These are phyloP conservation scores for Piprites chloris DNA, from an alignment of 2,113 vertebrate genomes.

Conservation along the genomic window DNA sequence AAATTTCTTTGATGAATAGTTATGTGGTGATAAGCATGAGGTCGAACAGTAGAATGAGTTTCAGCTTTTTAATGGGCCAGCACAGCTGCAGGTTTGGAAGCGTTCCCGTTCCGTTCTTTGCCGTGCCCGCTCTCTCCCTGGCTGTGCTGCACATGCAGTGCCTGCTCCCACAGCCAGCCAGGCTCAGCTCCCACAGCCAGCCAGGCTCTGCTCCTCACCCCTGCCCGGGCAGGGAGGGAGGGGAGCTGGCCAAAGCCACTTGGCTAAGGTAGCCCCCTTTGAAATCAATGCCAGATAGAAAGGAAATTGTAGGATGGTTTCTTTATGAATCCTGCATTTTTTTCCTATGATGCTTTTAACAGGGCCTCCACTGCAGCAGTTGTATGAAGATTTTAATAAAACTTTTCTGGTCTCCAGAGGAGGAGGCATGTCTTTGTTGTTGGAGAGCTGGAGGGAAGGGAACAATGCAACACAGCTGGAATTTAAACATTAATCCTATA, in stretches of 20 bases:
- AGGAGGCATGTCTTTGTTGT: conserved; percentile 77
- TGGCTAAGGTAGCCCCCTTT: conserved; percentile 61
- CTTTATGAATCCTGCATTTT: conserved; percentile 67
- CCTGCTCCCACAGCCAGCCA: background rate
- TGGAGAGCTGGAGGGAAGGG: conserved; percentile 70
- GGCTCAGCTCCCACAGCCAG: background rate
- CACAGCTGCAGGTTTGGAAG: conserved; percentile 85
- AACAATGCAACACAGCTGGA: conserved; percentile 74
- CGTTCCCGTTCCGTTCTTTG: conserved; percentile 52
- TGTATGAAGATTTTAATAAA: conserved; percentile 79
- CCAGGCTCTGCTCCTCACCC: background rate
- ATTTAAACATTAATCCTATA: conserved; percentile 68
- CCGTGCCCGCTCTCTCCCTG: background rate
- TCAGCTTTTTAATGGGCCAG: conserved; percentile 81
- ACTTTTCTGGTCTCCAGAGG: conserved; percentile 74
- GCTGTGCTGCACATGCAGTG: background rate
- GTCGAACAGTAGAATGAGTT: conserved; percentile 81
- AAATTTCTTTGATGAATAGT: conserved; percentile 97
- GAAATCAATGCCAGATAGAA: conserved; percentile 77
- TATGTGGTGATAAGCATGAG: conserved; percentile 89
- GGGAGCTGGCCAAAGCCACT: conserved; percentile 42
- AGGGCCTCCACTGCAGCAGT: conserved; percentile 67
- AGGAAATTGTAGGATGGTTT: conserved; percentile 68
- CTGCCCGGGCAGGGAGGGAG: background rate
- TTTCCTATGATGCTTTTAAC: conserved; percentile 61